A percentile compares a stretch with the other conserved stretches of the same genome.
Evolutionary conservation across 2,113 vertebrate species (phyloP).

Genomic region (Neopipo cinnamomea): DNA sequence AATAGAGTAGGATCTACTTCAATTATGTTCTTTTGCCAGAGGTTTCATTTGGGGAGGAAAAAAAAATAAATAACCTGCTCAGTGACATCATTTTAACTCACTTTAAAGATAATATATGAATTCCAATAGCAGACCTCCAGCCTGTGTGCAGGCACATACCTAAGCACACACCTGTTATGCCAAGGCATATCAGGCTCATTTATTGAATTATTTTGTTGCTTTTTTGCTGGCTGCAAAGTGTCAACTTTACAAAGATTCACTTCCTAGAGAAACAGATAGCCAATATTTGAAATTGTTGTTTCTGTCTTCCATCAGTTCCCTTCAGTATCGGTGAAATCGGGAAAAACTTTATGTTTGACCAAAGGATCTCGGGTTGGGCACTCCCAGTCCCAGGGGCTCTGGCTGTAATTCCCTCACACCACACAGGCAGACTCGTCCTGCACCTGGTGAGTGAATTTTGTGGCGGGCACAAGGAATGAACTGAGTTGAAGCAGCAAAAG

Average conservation of each 20-base stretch:
- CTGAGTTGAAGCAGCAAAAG: not conserved
- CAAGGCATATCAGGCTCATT: not conserved
- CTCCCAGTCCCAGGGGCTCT: not conserved
- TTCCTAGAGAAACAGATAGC: not conserved
- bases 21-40: not conserved
- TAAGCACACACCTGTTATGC: not conserved
- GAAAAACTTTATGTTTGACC: not conserved
- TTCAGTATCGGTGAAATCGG: not conserved
- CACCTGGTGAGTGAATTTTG: not conserved
- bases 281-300: not conserved
- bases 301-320: not conserved
- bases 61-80: not conserved
- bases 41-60: not conserved
- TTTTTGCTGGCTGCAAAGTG: not conserved
- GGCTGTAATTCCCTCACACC: not conserved
- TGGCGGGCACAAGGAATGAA: not conserved
- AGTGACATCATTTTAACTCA: not conserved
- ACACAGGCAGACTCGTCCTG: not conserved
- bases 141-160: not conserved
- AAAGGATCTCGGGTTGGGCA: not conserved
- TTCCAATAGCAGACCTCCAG: not conserved
- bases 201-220: not conserved
- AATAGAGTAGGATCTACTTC: not conserved
- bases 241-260: not conserved
- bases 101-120: not conserved